Evolutionary conservation across 2,113 vertebrate genomes (phyloP), one percentile per base, ranked within the genome.

Genomic region (Hippocampus guttulatus): DNA sequence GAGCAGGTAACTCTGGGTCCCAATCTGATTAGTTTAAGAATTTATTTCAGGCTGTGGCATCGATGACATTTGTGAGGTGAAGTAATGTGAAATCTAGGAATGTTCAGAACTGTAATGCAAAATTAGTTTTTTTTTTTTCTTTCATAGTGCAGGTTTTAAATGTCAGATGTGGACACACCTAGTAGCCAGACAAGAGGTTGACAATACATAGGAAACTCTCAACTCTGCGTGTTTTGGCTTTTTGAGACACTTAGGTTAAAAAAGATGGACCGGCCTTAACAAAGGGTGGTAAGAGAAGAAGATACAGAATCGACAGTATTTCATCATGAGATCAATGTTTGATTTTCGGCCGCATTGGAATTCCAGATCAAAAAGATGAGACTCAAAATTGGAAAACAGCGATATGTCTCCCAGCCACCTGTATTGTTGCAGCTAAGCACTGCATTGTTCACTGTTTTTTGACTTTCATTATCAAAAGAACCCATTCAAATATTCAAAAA

Each of bases 21-120:
- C 78, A 75, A 81, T 87, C 81, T 78, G 76, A 89, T 85, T 86
- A 84, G 70, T 72, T 84, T 71, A 76, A 86, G 83, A 85, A 87
- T 78, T 85, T 67, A 77, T 86, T 87, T 83, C 74, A 73, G 75
- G 61, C 71, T 80, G 66, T 86, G 64, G 76, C 72, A 64, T 75
- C 60, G 61, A 73, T 80, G 83, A 70, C 81, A 75, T 85, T 84
- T 77, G 70, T 60, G 69, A 79, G 71, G 85, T 72, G 69, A 72
- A 80, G 75, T 64, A 78, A 85, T 73, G 68, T 75, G 64, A 75
- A 73, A 73, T 79, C 63, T 30, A 61, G 49, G 71, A 71, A 81
- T 75, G 64, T 69, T 75, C 64, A 51, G n/a, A 73, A 41, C 64
- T 67, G 16, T 63, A 49, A 45, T 69, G 76, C 60, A 80, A 68